These are phyloP conservation scores for Neria commutata DNA, from an alignment of 2,888 invertebrate genomes.

Conservation along the genomic window DNA sequence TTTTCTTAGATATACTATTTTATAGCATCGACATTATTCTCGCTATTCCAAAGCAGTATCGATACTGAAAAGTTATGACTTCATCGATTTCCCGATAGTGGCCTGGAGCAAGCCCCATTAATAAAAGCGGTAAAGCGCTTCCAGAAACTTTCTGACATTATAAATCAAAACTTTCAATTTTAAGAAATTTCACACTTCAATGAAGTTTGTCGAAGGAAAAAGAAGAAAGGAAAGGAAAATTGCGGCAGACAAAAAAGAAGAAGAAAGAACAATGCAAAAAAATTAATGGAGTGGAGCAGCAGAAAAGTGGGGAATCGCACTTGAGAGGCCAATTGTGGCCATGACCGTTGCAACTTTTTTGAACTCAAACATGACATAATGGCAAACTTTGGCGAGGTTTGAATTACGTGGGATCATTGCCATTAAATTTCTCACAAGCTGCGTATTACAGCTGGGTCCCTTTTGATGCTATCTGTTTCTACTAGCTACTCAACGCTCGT, in stretches of 20 bases:
- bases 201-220: background rate
- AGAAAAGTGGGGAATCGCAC: background rate
- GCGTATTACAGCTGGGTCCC: conserved; percentile 11
- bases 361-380: background rate
- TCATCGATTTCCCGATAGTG: too few relatives aligned
- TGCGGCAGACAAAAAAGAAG: conserved; percentile 7
- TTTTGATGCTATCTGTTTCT: background rate
- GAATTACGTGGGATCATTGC: conserved; percentile 22
- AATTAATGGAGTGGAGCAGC: background rate
- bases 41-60: too few relatives aligned
- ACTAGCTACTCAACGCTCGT: too few relatives aligned
- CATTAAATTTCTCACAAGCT: conserved; percentile 23
- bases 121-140: conserved; percentile 17
- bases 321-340: background rate
- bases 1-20: too few relatives aligned
- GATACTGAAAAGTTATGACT: too few relatives aligned
- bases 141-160: conserved; percentile 34
- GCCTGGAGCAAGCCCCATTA: background rate
- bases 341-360: background rate
- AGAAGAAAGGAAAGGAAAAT: conserved; percentile 26
- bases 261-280: background rate
- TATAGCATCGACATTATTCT: too few relatives aligned
- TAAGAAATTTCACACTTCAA: conserved; percentile 30
- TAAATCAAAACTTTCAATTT: conserved; percentile 44
- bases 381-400: background rate